These are phyloP conservation scores for Mya arenaria DNA, from an alignment of 1,140 invertebrate species.

Conservation along the genomic window DNA sequence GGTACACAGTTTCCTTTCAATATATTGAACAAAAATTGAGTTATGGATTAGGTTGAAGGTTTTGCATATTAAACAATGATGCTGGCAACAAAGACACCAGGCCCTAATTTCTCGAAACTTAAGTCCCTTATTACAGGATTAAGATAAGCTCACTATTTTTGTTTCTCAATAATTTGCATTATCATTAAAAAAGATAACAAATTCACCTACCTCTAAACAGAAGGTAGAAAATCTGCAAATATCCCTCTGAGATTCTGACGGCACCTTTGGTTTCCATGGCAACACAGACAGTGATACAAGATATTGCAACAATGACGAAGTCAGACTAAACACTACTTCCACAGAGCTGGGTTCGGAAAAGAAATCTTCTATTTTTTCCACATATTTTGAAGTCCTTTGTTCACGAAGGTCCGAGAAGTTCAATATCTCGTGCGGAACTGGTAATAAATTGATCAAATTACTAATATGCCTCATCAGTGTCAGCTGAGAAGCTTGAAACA, in stretches of 20 bases:
- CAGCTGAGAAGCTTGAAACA: constrained; percentile 84
- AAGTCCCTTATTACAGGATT: no score
- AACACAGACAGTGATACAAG: constrained; percentile 75
- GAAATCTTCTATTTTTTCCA: constrained; percentile 83
- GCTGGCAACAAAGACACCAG: neutral
- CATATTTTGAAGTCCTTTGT: constrained; percentile 82
- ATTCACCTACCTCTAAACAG: constrained; percentile 83
- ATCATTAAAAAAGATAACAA: neutral
- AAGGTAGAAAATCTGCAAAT: constrained; percentile 85
- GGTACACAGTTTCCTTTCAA: no score
- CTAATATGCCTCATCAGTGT: constrained; percentile 84
- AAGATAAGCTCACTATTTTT: no score
- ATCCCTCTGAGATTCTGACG: constrained; percentile 82
- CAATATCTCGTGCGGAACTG: constrained; percentile 83
- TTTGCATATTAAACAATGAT: no score
- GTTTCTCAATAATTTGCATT: no score
- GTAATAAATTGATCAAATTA: constrained; percentile 83
- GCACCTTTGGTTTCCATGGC: constrained; percentile 79
- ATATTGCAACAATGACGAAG: constrained; percentile 83
- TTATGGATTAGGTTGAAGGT: no score
- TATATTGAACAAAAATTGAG: no score
- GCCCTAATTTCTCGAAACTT: no score
- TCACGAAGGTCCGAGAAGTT: constrained; percentile 57
- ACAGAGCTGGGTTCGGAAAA: constrained; percentile 83
- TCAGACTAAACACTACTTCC: constrained; percentile 83